Evolutionary conservation across 2,888 invertebrate genomes (phyloP).

Genomic region (Myathropa florea): DNA sequence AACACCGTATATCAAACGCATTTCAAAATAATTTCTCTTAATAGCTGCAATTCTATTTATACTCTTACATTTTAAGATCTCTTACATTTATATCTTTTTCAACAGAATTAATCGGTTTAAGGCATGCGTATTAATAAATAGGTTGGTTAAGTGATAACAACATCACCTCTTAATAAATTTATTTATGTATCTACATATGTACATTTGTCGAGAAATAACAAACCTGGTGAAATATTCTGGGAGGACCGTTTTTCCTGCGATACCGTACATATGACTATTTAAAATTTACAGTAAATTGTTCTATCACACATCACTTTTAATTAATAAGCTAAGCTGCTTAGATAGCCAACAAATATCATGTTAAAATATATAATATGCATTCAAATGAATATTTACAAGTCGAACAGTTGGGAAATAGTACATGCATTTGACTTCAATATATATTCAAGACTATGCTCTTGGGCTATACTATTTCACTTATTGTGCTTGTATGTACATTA

Average conservation of each 20-base stretch:
- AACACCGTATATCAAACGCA: not conserved
- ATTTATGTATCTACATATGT: not conserved
- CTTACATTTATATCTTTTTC: not conserved
- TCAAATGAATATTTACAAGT: not conserved
- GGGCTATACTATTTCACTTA: not conserved
- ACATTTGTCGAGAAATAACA: not conserved
- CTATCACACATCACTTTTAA: not conserved
- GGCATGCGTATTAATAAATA: slow-evolving; percentile 4
- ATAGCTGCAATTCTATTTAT: not conserved
- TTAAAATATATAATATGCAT: not conserved
- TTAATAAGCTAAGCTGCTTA: not conserved
- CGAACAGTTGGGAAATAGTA: not conserved
- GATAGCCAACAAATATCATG: not conserved
- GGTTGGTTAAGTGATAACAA: slow-evolving; percentile 1
- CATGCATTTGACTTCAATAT: slow-evolving; percentile 5
- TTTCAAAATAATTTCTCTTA: not conserved
- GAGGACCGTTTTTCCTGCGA: not conserved
- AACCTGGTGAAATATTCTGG: slow-evolving; percentile 9
- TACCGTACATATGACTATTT: not conserved
- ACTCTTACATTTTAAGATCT: not conserved
- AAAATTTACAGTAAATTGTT: not conserved
- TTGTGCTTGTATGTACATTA: not conserved
- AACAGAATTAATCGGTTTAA: not conserved
- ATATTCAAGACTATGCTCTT: not conserved
- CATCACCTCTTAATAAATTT: slow-evolving; percentile 22